Evolutionary conservation across 2,797 vertebrate species (phyloP).

Genomic region (Notamacropus eugenii): DNA sequence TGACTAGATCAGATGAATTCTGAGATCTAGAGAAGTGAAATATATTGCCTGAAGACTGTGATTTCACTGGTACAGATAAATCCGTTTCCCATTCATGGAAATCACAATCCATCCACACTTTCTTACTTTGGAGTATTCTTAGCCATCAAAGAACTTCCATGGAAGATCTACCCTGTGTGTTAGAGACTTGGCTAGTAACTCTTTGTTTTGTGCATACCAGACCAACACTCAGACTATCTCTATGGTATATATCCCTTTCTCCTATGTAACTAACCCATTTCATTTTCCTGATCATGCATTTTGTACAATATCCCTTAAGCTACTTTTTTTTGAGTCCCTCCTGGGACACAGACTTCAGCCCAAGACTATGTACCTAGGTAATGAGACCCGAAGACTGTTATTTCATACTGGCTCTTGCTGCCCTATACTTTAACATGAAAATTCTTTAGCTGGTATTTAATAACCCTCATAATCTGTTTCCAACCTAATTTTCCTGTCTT

Average conservation of each 20-base stretch:
- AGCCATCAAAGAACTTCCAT: not conserved
- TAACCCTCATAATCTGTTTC: not conserved
- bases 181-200: not conserved
- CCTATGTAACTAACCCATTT: not conserved
- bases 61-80: not conserved
- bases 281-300: not conserved
- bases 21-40: not conserved
- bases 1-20: not conserved
- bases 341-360: not conserved
- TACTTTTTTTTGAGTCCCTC: not conserved
- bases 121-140: not conserved
- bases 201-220: not conserved
- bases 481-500: not conserved
- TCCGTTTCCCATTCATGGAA: not conserved
- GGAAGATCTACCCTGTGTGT: not conserved
- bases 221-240: not conserved
- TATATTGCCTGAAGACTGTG: not conserved
- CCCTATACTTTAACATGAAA: not conserved
- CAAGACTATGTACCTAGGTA: not conserved
- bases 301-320: not conserved
- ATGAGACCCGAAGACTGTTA: not conserved
- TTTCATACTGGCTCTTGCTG: not conserved
- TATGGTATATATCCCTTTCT: not conserved
- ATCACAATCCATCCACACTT: not conserved
- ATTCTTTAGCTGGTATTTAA: not conserved